These are phyloP conservation scores for Micromesistius poutassou DNA, from an alignment of 2,797 vertebrate genomes.

Conservation along the genomic window DNA sequence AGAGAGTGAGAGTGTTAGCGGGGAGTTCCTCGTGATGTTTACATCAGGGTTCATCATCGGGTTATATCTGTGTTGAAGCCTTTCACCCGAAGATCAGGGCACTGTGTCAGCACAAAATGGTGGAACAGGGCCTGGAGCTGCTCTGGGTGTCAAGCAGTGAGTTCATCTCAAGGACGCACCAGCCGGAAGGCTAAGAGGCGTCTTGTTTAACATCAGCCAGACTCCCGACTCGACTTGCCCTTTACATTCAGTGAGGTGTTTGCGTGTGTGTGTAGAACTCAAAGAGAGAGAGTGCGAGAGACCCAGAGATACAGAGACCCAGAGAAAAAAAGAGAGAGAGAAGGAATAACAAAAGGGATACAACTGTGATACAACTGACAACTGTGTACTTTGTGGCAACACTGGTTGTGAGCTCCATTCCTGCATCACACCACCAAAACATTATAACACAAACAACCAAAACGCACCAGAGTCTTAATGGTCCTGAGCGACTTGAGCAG, in stretches of 20 bases:
- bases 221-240: neutral
- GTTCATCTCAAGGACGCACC: neutral
- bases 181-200: neutral
- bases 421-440: neutral
- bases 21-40: neutral
- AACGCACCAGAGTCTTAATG: constrained; percentile 92
- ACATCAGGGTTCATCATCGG: neutral
- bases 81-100: neutral
- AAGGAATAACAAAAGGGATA: neutral
- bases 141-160: neutral
- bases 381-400: no score
- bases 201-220: neutral
- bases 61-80: neutral
- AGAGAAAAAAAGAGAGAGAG: no score
- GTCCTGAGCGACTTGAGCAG: constrained; percentile 95
- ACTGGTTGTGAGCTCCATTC: neutral
- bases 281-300: no score
- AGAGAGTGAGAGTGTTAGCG: no score
- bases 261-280: neutral
- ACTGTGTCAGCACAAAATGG: neutral
- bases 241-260: neutral
- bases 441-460: neutral
- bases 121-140: neutral
- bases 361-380: no score
- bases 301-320: no score